Evolutionary conservation across 1,140 invertebrate genomes (phyloP), one percentile per base, ranked within the genome.

Genomic region (Pissodes strobi): DNA sequence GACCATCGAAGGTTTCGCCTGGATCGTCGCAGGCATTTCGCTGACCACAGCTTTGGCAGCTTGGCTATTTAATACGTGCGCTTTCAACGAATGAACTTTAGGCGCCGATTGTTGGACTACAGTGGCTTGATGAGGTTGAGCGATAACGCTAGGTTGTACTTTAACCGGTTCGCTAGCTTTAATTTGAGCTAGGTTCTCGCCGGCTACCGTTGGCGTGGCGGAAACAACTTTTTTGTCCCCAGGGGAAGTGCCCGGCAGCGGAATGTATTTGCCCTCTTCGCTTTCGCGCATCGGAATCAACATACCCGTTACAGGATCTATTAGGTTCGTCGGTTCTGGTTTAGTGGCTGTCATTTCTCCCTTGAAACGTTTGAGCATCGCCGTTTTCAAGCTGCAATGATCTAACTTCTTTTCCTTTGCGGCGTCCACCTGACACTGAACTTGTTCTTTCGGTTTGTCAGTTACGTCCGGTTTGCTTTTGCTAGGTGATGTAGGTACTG

Each of bases 251-350:
- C n/a, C n/a, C 15, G 49, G 38, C 1, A 88, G 80, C 9, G 87
- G 86, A 51, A 89, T 83, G 71, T 89, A 88, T 49, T 85, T 84
- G 13, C 87, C 88, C 71, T 90, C 89, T 71, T 89, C 88, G 23
- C 86, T 87, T 69, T 89, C 86, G 67, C 85, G 79, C 82, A 89
- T 87, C 0, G 85, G 86, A 41, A 87, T 88, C 34, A 92, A 78
- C 67, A 89, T 80, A 8, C 90, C 90, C 1, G 89, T 92, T 0
- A 90, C 88, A 0, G 90, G 89, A 80, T 91, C 90, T 19, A 91
- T 88, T 8, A 90, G 73, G 10, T 81, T 83, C 70, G 82, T 86
- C 1, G 85, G 84, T 68, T 87, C 86, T 22, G 75, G 69, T 39
- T 69, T 67, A 17, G 38, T 68, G n/a, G 38, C 66, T 10, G 13